Evolutionary conservation across 2,797 vertebrate species (phyloP), one percentile per base, ranked within the genome.

Genomic region (Alosa sapidissima): DNA sequence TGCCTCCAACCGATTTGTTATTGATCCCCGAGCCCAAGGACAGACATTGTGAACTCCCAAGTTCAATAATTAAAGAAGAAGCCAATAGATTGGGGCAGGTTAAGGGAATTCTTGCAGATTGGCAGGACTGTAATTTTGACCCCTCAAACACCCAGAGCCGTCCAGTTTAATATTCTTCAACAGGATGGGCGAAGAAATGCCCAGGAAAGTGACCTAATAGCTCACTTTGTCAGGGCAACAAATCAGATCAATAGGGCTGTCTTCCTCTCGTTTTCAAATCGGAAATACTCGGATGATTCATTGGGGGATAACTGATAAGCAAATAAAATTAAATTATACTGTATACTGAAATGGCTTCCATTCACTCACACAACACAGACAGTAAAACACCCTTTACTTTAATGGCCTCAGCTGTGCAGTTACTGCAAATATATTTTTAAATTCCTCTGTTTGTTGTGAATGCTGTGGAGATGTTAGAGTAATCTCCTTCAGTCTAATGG

Each of bases 31-130:
- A 88, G 83, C 24, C 82, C n/a, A 75, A 55, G 72, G 33, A 86
- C 72, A 78, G 60, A 83, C 68, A 72, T 75, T 16, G 84, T 84
- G 86, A 88, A 82, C 48, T 72, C 51, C 19, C 62, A 49, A 85
- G 78, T 81, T 88, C 86, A 88, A 89, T 87, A 88, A 87, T 84
- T 87, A 48, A 87, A 84, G 81, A 87, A 84, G 81, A 87, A 52
- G 85, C 84, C 81, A 58, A 87, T 86, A 82, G 82, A 47, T 87
- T 62, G 1, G 11, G 36, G 5, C 3, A 19, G 36, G 36, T 19
- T 78, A 45, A 3, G 14, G 72, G 41, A 47, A 78, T 78, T 78
- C 72, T 78, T 78, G 72, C 41, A 78, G 41, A 78, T 78, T 47
- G 41, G 41, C 72, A 78, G 41, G 45, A 47, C 36, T 78, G 72